These are phyloP conservation scores for Pollachius pollachius DNA, from an alignment of 2,113 vertebrate species.

Conservation along the genomic window DNA sequence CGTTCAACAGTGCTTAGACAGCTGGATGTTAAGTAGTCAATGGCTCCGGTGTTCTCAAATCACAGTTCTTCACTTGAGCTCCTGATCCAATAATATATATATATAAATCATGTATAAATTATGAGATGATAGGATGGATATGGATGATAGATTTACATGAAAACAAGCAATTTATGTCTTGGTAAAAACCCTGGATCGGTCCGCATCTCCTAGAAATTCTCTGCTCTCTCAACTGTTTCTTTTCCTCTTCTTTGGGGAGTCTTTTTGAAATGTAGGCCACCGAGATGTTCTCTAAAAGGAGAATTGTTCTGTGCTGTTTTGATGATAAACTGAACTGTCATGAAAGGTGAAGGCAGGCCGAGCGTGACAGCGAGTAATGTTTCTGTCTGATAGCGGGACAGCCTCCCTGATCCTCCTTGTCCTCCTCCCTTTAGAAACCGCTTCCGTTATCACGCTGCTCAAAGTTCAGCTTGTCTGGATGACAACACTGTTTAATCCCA, in stretches of 20 bases:
- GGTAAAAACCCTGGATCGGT: too few species aligned
- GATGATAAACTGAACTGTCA: conserved; percentile 62
- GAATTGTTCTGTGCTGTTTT: conserved; percentile 45
- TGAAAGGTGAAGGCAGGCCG: conserved; percentile 45
- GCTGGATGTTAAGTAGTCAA: conserved; percentile 32
- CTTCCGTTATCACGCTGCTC: conserved; percentile 43
- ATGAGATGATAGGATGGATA: too few species aligned
- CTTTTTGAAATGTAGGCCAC: conserved; percentile 6
- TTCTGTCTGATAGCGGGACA: conserved; percentile 53
- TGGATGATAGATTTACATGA: too few species aligned
- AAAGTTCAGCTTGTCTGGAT: conserved; percentile 35
- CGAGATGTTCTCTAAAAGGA: conserved; percentile 38
- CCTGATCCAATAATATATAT: neutral
- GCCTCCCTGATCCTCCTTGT: conserved; percentile 41
- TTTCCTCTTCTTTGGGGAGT: conserved; percentile 24
- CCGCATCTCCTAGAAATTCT: neutral
- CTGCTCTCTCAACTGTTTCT: conserved; percentile 43
- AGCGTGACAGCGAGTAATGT: conserved; percentile 61
- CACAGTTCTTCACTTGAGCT: neutral
- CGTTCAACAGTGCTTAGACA: neutral
- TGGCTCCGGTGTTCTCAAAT: conserved; percentile 14
- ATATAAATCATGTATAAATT: neutral
- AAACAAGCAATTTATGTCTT: too few species aligned
- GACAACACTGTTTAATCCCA: conserved; percentile 39
- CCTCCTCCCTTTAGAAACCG: conserved; percentile 47